Base-by-base conservation (phyloP, 2,797 vertebrate genomes). In the Galago senegalensis region DNA sequence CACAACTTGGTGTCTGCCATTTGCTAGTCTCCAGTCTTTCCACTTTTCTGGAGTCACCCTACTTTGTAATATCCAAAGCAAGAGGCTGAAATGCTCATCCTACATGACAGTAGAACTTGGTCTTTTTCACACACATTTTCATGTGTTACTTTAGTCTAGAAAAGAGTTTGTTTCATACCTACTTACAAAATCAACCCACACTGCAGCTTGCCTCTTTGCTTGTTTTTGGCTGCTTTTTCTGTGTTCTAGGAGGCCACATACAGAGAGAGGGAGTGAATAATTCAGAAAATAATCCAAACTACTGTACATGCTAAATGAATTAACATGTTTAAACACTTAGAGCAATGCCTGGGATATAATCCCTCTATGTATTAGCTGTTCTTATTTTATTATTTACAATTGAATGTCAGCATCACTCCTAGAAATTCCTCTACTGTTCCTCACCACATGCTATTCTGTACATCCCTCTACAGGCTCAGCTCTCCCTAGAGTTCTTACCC, bases 181-280 rank as follows among this genome's bases (percentile, higher is more conserved):
- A 34, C 9, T 84, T 77, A 72, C 77, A 53, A 81, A 58, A 34
- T 46, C 37, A 84, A 29, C 76, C 16, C 60, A 5, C 81, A 40
- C 80, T 27, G 67, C 17, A 88, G 25, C 75, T 90, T 77, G 65
- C 60, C 89, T 91, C 73, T 90, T 53, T 76, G 43, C 60, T 81
- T 25, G 82, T 29, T 73, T 7, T 13, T 61, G 83, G 72, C 46
- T 40, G 21, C 46, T 58, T 77, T 56, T 56, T 53, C 40, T 90
- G 40, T 20, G 1, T 31, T 12, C 31, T 65, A 1, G 21, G 58
- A 31, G 29, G 72, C 61, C 25, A 61, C 46, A 49, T 0, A 20
- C 31, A 37, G 43, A 77, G 49, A 18, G 20, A 37, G 20, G 31
- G 61, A 56, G 56, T 40, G 31, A 82, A 61, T 18, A 63, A 20